These are phyloP conservation scores for Macaca nemestrina DNA, from an alignment of 2,113 vertebrate genomes.

Conservation along the genomic window DNA sequence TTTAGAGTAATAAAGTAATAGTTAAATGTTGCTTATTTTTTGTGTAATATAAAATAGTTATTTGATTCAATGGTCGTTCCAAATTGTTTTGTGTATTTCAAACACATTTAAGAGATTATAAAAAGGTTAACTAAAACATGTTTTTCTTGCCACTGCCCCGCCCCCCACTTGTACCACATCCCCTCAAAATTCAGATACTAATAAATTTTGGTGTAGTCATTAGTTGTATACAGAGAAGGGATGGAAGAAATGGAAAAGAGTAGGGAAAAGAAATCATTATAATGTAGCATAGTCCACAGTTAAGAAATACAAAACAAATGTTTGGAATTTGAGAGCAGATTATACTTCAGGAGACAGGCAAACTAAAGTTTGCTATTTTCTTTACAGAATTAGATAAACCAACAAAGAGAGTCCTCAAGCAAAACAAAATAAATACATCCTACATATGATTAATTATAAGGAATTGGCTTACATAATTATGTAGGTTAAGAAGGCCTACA, in stretches of 20 bases:
- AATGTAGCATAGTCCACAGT: not conserved
- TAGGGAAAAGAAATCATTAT: not conserved
- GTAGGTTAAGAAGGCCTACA: not conserved
- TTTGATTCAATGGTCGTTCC: not conserved
- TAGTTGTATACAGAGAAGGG: rapidly evolving
- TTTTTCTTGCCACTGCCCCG: not conserved
- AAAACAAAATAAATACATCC: not conserved
- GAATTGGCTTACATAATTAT: not conserved
- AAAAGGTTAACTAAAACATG: not conserved
- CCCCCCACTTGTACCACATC: not conserved
- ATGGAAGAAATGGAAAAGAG: not conserved
- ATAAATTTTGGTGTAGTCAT: not conserved
- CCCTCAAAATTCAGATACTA: not conserved
- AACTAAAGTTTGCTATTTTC: not conserved
- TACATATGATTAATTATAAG: not conserved
- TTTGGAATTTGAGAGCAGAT: not conserved
- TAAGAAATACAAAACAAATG: not conserved
- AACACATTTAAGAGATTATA: not conserved
- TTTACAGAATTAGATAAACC: not conserved
- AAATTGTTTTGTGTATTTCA: not conserved
- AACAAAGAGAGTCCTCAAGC: not conserved
- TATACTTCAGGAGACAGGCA: not conserved
- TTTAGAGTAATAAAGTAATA: not conserved
- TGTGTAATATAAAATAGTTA: not conserved
- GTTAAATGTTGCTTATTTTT: not conserved